Conservation (phyloP, 92 coral and sea anemone genomes). For the Epizoanthus scotinus region DNA sequence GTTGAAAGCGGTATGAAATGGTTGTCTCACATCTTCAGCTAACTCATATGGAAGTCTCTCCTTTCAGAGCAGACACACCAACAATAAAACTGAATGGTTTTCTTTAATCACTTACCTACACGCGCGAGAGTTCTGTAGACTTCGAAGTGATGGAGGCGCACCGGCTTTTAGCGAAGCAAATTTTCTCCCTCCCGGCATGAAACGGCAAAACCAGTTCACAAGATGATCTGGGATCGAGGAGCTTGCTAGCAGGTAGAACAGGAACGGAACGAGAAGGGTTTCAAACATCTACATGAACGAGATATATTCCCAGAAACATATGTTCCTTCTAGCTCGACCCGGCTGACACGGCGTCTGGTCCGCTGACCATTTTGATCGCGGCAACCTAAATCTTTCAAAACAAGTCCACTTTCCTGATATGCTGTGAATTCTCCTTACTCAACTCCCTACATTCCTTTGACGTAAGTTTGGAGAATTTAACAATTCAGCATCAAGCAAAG, state of each 20-base stretch:
- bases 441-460: too few relatives aligned
- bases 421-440: too few relatives aligned
- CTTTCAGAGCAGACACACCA: conserved; percentile 21
- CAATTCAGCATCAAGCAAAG: too few relatives aligned
- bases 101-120: conserved; percentile 57
- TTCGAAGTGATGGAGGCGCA: conserved; percentile 63
- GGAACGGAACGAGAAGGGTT: conserved; percentile 58
- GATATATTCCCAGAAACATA: conserved; percentile 37
- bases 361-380: conserved; percentile 49
- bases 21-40: background rate
- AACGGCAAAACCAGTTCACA: conserved; percentile 70
- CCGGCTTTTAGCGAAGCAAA: conserved; percentile 83
- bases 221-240: conserved; percentile 68
- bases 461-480: too few relatives aligned
- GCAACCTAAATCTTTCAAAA: background rate
- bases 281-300: conserved; percentile 76
- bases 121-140: conserved; percentile 55
- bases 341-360: conserved; percentile 42
- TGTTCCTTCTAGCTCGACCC: conserved; percentile 42
- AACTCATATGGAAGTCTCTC: background rate
- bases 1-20: conserved; percentile 7
- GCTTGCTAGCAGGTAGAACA: conserved; percentile 65
- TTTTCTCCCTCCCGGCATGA: conserved; percentile 99
- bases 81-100: conserved; percentile 28
- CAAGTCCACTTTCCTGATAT: too few relatives aligned